Evolutionary conservation across 1,140 invertebrate species (phyloP).

Genomic region (Cotesia chilonis): DNA sequence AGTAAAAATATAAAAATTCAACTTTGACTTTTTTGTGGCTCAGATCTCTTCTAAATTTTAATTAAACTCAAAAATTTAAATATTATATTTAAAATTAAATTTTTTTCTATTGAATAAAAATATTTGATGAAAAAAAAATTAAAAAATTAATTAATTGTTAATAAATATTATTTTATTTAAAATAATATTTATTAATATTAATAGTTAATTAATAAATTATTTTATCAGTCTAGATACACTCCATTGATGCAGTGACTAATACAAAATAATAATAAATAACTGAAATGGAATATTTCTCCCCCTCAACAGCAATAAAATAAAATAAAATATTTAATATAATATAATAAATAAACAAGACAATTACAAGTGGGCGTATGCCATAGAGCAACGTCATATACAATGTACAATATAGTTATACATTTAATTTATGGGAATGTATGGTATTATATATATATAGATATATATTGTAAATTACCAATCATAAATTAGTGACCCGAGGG

Average conservation of each 20-base stretch:
- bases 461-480: constrained; percentile 11
- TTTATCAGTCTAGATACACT: background rate
- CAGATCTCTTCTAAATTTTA: too few relatives aligned
- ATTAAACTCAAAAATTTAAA: too few relatives aligned
- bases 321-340: background rate
- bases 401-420: background rate
- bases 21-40: too few relatives aligned
- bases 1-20: too few relatives aligned
- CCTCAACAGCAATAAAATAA: background rate
- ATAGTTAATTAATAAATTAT: too few relatives aligned
- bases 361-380: constrained; percentile 19
- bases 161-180: too few relatives aligned
- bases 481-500: constrained; percentile 23
- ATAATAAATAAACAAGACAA: constrained; percentile 12
- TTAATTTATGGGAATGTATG: background rate
- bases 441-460: constrained; percentile 6
- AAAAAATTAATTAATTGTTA: too few relatives aligned
- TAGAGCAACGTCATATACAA: background rate
- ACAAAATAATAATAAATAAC: background rate
- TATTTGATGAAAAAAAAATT: too few relatives aligned
- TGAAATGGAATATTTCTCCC: too few relatives aligned
- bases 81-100: too few relatives aligned
- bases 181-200: too few relatives aligned
- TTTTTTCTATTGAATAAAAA: too few relatives aligned
- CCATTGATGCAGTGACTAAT: constrained; percentile 4